Percentiles rank a stretch among this genome's conserved stretches.
These are phyloP conservation scores for Petrolisthes manimaculis DNA, from an alignment of 2,888 invertebrate species.

Conservation along the genomic window DNA sequence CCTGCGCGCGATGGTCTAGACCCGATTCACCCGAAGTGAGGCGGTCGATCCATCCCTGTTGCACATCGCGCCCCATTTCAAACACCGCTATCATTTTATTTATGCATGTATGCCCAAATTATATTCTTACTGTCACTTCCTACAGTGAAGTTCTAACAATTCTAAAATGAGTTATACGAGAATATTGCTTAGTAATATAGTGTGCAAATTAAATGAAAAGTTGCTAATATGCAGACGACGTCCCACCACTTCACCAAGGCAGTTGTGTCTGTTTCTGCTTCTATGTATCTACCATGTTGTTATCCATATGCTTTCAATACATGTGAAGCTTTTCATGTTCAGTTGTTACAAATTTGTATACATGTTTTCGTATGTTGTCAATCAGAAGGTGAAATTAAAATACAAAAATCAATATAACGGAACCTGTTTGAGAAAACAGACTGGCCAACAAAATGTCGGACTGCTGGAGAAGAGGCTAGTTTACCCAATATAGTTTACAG, in stretches of 20 bases:
- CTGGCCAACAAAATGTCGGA: slow-evolving; percentile 61
- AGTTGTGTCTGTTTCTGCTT: slow-evolving; percentile 50
- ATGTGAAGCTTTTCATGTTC: background rate
- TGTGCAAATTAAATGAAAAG: slow-evolving; percentile 54
- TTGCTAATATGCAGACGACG: slow-evolving; percentile 64
- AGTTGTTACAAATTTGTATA: background rate
- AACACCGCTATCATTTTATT: slow-evolving; percentile 48
- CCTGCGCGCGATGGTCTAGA: slow-evolving; percentile 54
- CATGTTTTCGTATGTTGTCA: background rate
- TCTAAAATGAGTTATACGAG: background rate
- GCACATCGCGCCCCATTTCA: slow-evolving; percentile 55
- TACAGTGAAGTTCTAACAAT: background rate
- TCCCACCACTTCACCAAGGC: slow-evolving; percentile 42
- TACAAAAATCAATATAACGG: slow-evolving; percentile 52
- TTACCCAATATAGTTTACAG: slow-evolving; percentile 45
- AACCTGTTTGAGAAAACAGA: slow-evolving; percentile 46
- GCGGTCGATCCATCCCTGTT: slow-evolving; percentile 55
- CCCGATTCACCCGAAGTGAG: slow-evolving; percentile 20
- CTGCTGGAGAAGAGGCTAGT: slow-evolving; percentile 45
- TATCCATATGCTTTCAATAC: background rate
- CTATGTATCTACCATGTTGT: background rate
- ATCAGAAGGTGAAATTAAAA: slow-evolving; percentile 12
- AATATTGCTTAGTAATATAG: background rate
- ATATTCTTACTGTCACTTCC: background rate
- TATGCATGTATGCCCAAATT: background rate